Evolutionary conservation across 2,888 invertebrate species (phyloP), one percentile per base, ranked within the genome.

Genomic region (Aproaerema taeniolella): DNA sequence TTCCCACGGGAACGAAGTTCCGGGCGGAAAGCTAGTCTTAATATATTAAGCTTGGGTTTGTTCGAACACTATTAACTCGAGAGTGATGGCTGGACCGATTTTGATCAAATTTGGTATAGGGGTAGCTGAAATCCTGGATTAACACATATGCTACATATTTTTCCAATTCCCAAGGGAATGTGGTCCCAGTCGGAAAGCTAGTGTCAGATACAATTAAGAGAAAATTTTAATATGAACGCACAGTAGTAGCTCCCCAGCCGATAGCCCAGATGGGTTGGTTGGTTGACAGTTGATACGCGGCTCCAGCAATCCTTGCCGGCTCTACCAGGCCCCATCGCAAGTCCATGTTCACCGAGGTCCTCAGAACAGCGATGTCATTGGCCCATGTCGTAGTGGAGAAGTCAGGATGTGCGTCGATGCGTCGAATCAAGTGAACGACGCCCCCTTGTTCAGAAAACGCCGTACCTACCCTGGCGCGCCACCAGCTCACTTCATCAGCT

Each of bases 401-500:
- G 48, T 51, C 45, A 10, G 69, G 62, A 49, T 79, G 64, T 0
- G 51, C 34, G 0, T 57, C 69, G 47, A 82, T 78, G 11, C 46
- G 54, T 13, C 53, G 58, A 17, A 82, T 53, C 9, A 68, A 14
- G 50, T 74, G 59, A 32, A 67, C 50, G 2, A 52, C 48, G 2
- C 82, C 80, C 0, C 66, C 67, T 0, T 61, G 42, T 34, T 61
- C 63, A 16, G 65, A 60, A 41, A 46, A 50, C 0, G 61, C 47
- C 1, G 82, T 72, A 0, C 78, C 80, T 0, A 76, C 66, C 30
- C 81, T 59, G 0, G 64, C 70, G 2, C 79, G 70, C 81, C 81
- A 83, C 58, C 61, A 61, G 9, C 36, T 12, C 0, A 45, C 46
- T 6, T 61, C 53, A 26, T 79, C 45, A 1, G 42, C 32, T 2